Evolutionary conservation across 2,888 invertebrate genomes (phyloP).

Genomic region (Charanyca ferruginea): DNA sequence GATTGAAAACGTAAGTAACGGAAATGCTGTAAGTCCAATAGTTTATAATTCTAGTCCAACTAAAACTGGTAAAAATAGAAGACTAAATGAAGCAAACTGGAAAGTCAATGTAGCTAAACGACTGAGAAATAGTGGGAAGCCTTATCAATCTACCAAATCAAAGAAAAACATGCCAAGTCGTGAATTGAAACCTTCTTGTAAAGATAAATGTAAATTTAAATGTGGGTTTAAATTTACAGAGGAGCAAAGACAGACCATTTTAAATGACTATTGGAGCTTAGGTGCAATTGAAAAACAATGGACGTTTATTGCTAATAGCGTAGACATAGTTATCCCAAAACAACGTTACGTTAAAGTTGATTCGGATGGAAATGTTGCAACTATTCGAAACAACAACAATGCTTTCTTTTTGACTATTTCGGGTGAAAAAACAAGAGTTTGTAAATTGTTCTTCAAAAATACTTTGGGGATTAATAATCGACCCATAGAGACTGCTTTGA

Average conservation of each 20-base stretch:
- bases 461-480: neutral
- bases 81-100: conserved; percentile 37
- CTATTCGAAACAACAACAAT: conserved; percentile 13
- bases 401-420: conserved; percentile 33
- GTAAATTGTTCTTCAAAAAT: conserved; percentile 38
- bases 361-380: conserved; percentile 35
- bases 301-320: conserved; percentile 38
- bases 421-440: conserved; percentile 35
- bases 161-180: conserved; percentile 14
- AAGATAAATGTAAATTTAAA: conserved; percentile 34
- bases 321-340: conserved; percentile 40
- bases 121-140: conserved; percentile 4
- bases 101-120: conserved; percentile 40
- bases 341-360: conserved; percentile 39
- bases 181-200: conserved; percentile 21
- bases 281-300: conserved; percentile 44
- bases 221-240: conserved; percentile 27
- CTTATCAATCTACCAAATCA: conserved; percentile 17
- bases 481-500: conserved; percentile 47
- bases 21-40: too few species aligned
- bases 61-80: conserved; percentile 33
- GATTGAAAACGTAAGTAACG: conserved; percentile 11
- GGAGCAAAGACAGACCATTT: conserved; percentile 27
- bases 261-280: conserved; percentile 19
- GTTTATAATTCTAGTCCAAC: too few species aligned